These are phyloP conservation scores for Ptychadena robeensis DNA, from an alignment of 2,797 vertebrate species.

Conservation along the genomic window DNA sequence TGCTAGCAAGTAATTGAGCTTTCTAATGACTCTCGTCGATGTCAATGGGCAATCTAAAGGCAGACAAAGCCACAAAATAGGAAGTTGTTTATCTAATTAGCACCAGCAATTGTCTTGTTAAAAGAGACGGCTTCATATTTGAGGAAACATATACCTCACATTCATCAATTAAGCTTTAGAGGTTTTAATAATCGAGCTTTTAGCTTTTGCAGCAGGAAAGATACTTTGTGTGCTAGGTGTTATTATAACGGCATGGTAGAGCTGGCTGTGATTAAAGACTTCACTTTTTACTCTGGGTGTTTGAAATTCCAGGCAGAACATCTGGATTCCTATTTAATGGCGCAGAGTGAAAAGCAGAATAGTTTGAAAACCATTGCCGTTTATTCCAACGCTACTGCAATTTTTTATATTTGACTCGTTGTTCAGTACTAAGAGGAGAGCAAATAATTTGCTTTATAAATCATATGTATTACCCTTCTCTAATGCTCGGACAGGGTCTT, in stretches of 20 bases:
- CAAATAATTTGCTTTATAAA: too few relatives aligned
- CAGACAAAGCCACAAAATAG: not conserved
- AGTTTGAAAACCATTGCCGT: too few relatives aligned
- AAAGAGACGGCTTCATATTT: not conserved
- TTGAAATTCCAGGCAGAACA: not conserved
- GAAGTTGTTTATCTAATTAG: conserved; percentile 5
- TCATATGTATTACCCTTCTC: too few relatives aligned
- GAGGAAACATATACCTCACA: not conserved
- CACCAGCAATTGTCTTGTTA: not conserved
- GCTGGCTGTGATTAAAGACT: not conserved
- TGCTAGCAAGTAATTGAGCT: not conserved
- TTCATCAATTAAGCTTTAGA: not conserved
- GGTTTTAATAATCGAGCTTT: not conserved
- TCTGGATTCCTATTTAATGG: not conserved
- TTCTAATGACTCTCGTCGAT: not conserved
- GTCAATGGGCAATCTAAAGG: conserved; percentile 1
- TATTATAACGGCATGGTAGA: not conserved
- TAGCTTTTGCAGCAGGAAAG: not conserved
- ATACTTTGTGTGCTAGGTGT: not conserved
- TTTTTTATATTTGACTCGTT: too few relatives aligned
- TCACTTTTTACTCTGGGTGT: not conserved
- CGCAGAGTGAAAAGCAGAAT: too few relatives aligned
- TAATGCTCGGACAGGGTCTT: too few relatives aligned
- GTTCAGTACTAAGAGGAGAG: too few relatives aligned
- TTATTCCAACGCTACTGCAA: too few relatives aligned